Evolutionary conservation across 2,113 vertebrate genomes (phyloP), one percentile per base, ranked within the genome.

Genomic region (Dascyllus trimaculatus): DNA sequence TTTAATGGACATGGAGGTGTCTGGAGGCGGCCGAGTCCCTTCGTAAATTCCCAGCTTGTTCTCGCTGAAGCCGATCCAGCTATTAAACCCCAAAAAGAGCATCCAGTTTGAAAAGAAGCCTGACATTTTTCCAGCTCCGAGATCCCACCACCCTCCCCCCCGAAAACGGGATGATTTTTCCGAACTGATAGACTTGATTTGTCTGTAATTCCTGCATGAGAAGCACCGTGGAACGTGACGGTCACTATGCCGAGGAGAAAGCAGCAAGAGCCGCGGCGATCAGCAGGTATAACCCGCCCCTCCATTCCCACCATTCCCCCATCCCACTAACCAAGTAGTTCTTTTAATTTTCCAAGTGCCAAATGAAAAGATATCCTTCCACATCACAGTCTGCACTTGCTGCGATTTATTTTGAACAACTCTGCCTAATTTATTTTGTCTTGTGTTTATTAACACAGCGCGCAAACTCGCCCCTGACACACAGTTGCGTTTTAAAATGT

Each of bases 211-310:
- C 93, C 96, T 96, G 96, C 93, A 97, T 96, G 96, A 96, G 94
- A 96, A 95, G 95, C 94, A 93, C 92, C 95, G 95, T 91, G 95
- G 96, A 95, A 92, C 95, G 93, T 93, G 96, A 95, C 96, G 96
- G 93, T 97, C 96, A 97, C 95, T 94, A 98, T 98, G 97, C 96
- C 97, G 96, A 96, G 97, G 95, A 97, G 96, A 95, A 98, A 97
- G 95, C 97, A 98, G 95, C 96, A 97, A 96, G 97, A 96, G 88
- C 97, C 97, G 93, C 95, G 96, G 95, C 97, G 97, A 93, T 96
- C 97, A 93, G 96, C 96, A 97, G 97, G 96, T 98, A 97, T 93
- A 75, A 83, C 77, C 86, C 81, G 69, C 81, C 66, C 73, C 78
- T 82, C 77, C 38, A 66, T 63, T 35, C 21, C 71, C 2, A 71